A percentile compares a stretch with the other conserved stretches of the same genome.
Evolutionary conservation across 2,888 invertebrate genomes (phyloP).

Genomic region (Drosophila neutralis): DNA sequence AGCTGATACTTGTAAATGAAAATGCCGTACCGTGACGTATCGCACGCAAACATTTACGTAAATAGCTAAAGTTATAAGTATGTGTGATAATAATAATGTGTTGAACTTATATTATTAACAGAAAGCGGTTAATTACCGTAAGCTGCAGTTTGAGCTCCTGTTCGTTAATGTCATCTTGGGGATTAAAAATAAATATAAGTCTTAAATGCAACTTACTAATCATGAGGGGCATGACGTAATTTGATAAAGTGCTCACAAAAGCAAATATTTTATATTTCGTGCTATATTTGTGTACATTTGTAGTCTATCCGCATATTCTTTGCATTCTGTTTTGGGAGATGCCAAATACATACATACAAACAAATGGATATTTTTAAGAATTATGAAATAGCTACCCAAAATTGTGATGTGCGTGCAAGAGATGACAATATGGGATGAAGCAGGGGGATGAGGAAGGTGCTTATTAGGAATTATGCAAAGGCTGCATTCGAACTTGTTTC

Average conservation of each 20-base stretch:
- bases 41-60: slow-evolving; percentile 7
- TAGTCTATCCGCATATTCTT: slow-evolving; percentile 20
- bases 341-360: slow-evolving; percentile 35
- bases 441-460: background rate
- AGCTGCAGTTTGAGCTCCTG: background rate
- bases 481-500: slow-evolving; percentile 41
- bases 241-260: slow-evolving; percentile 7
- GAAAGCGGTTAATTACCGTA: background rate
- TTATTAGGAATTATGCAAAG: slow-evolving; percentile 63
- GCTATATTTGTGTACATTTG: slow-evolving; percentile 19
- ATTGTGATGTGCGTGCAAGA: slow-evolving; percentile 5
- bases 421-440: background rate
- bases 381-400: slow-evolving; percentile 46
- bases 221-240: slow-evolving; percentile 24
- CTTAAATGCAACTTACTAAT: background rate
- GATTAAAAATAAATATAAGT: background rate
- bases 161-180: background rate
- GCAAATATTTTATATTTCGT: slow-evolving; percentile 9
- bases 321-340: slow-evolving; percentile 38
- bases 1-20: slow-evolving; percentile 36
- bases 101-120: background rate
- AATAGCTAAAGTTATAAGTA: background rate
- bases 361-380: slow-evolving; percentile 54
- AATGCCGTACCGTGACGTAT: slow-evolving; percentile 34
- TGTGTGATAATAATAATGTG: background rate